These are phyloP conservation scores for Tragelaphus imberbis DNA, from an alignment of 2,113 vertebrate genomes.

Conservation along the genomic window DNA sequence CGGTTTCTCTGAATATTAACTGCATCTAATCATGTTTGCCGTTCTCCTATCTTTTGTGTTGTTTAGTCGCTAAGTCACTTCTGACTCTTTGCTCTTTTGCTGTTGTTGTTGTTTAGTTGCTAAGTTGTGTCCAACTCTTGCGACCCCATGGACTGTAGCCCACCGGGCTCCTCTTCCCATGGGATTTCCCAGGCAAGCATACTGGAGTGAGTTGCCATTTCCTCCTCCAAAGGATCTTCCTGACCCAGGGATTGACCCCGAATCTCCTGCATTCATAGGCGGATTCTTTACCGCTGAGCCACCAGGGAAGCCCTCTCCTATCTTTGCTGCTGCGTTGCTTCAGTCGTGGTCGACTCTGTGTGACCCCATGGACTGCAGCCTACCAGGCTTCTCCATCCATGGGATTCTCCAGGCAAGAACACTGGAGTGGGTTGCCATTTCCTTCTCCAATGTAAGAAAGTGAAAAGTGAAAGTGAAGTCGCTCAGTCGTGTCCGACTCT, in stretches of 20 bases:
- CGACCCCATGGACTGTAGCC: background rate
- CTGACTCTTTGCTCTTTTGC: background rate
- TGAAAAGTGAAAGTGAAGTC: too few relatives aligned
- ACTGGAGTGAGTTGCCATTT: background rate
- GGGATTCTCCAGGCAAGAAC: too few relatives aligned
- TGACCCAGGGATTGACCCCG: background rate
- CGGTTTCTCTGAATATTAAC: slow-evolving; percentile 49
- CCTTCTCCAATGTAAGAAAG: too few relatives aligned
- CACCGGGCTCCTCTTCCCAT: background rate
- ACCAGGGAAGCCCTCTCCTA: background rate
- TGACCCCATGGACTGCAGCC: too few relatives aligned
- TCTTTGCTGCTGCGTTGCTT: background rate
- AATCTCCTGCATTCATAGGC: background rate
- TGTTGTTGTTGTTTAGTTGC: background rate
- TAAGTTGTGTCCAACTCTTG: background rate
- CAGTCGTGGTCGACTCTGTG: too few relatives aligned
- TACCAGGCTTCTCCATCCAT: too few relatives aligned
- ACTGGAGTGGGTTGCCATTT: too few relatives aligned
- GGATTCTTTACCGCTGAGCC: background rate
- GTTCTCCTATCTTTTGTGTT: background rate
- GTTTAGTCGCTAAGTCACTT: background rate
- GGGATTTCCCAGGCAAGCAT: background rate
- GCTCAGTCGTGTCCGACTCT: too few relatives aligned
- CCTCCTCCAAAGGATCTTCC: background rate
- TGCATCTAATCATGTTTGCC: slow-evolving; percentile 20